A percentile compares a stretch with the other conserved stretches of the same genome.
Conservation (phyloP, 2,888 invertebrate genomes). For the Linnaemya vulpina region DNA sequence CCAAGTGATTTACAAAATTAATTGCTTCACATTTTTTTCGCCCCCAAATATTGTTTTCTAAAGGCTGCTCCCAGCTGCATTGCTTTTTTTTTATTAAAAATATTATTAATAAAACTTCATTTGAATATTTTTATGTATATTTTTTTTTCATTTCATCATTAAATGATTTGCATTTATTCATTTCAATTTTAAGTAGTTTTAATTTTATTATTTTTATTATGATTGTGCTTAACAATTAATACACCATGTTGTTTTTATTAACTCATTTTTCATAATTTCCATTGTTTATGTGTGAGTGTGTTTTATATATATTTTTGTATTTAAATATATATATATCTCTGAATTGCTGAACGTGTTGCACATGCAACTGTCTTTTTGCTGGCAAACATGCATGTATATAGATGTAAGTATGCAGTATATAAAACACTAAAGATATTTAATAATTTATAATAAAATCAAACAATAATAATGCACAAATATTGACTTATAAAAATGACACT, state of each 20-base stretch:
- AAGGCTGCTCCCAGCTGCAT: not conserved
- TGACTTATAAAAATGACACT: slow-evolving; percentile 63
- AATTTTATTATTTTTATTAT: slow-evolving; percentile 73
- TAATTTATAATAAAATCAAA: slow-evolving; percentile 66
- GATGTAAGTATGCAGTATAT: not conserved
- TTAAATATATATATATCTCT: slow-evolving; percentile 34
- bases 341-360: slow-evolving; percentile 51
- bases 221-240: slow-evolving; percentile 82
- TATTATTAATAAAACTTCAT: slow-evolving; percentile 32
- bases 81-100: not conserved
- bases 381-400: slow-evolving; percentile 2
- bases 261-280: not conserved
- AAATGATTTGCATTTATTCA: slow-evolving; percentile 66
- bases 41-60: too few relatives aligned
- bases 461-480: slow-evolving; percentile 66
- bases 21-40: too few relatives aligned
- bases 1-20: too few relatives aligned
- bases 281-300: slow-evolving; percentile 19
- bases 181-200: slow-evolving; percentile 72
- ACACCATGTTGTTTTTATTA: slow-evolving; percentile 58
- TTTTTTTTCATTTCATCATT: slow-evolving; percentile 50
- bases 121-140: not conserved
- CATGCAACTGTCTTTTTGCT: slow-evolving; percentile 43
- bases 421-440: slow-evolving; percentile 59
- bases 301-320: not conserved